Conservation (phyloP, 2,797 vertebrate species). For the Telmatherina bonti region DNA sequence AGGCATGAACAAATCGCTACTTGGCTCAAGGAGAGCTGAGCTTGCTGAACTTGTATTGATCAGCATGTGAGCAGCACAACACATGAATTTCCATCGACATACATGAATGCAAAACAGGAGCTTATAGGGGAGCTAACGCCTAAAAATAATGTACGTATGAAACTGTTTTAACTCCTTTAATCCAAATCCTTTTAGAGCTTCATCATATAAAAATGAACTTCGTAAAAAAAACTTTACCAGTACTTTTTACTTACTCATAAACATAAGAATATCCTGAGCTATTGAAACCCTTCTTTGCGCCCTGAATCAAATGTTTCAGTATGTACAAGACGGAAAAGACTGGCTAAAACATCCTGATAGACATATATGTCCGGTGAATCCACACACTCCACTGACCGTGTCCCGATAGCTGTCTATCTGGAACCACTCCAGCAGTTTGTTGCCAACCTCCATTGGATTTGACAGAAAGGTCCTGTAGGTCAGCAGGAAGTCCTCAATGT, state of each 20-base stretch:
- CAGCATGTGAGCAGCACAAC: conserved; percentile 20
- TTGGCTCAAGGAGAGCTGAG: conserved; percentile 69
- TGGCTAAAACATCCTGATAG: not conserved
- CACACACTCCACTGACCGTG: conserved; percentile 84
- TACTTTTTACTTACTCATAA: too few species aligned
- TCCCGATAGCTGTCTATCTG: conserved; percentile 91
- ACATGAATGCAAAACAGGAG: conserved; percentile 30
- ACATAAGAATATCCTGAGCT: too few species aligned
- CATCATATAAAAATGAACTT: too few species aligned
- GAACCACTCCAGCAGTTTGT: conserved; percentile 96
- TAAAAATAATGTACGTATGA: not conserved
- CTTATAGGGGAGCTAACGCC: not conserved
- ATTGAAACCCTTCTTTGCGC: too few species aligned
- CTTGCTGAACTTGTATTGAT: conserved; percentile 63
- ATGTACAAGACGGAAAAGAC: not conserved
- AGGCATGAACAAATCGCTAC: conserved; percentile 34
- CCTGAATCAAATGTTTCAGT: not conserved
- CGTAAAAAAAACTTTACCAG: too few species aligned
- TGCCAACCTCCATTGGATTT: conserved; percentile 93
- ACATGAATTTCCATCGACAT: conserved; percentile 30
- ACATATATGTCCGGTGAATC: not conserved
- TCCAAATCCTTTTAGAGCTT: too few species aligned
- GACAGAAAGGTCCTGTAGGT: conserved; percentile 95
- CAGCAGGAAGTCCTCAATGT: conserved; percentile 96
- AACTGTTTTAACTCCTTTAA: not conserved